Percentiles rank a stretch among this genome's conserved stretches.
Evolutionary conservation across 1,140 invertebrate genomes (phyloP).

Genomic region (Ooceraea biroi): DNA sequence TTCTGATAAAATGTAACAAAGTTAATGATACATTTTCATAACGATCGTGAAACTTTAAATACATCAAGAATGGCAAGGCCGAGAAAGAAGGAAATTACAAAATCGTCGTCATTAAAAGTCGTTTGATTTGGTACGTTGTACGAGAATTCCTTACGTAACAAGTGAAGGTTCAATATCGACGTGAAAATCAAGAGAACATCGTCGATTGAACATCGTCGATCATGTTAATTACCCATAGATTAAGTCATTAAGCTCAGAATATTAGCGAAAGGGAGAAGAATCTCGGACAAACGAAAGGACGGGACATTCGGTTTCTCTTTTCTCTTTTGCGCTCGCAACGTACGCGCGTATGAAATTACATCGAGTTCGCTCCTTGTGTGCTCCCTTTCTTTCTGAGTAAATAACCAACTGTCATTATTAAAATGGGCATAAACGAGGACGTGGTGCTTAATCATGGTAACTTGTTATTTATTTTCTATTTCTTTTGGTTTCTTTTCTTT

Average conservation of each 20-base stretch:
- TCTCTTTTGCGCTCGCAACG: no score
- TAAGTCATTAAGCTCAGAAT: constrained; percentile 17
- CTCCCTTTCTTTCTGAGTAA: constrained; percentile 43
- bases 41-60: constrained; percentile 27
- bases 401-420: constrained; percentile 67
- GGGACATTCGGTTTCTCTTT: neutral
- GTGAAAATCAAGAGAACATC: constrained; percentile 14
- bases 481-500: constrained; percentile 24
- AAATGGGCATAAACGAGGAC: constrained; percentile 74
- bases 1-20: constrained; percentile 57
- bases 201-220: constrained; percentile 1
- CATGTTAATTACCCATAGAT: constrained; percentile 11
- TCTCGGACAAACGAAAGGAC: constrained; percentile 39
- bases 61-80: constrained; percentile 23
- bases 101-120: constrained; percentile 28
- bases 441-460: constrained; percentile 61
- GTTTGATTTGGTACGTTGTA: constrained; percentile 25
- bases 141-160: constrained; percentile 19
- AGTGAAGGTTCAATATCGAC: neutral
- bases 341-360: constrained; percentile 68
- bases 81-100: constrained; percentile 28
- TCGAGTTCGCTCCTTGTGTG: constrained; percentile 63
- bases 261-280: constrained; percentile 16
- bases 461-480: constrained; percentile 30
- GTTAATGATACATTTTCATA: constrained; percentile 53